Conservation (phyloP, 2,797 vertebrate species). For the Periophthalmus magnuspinnatus region DNA sequence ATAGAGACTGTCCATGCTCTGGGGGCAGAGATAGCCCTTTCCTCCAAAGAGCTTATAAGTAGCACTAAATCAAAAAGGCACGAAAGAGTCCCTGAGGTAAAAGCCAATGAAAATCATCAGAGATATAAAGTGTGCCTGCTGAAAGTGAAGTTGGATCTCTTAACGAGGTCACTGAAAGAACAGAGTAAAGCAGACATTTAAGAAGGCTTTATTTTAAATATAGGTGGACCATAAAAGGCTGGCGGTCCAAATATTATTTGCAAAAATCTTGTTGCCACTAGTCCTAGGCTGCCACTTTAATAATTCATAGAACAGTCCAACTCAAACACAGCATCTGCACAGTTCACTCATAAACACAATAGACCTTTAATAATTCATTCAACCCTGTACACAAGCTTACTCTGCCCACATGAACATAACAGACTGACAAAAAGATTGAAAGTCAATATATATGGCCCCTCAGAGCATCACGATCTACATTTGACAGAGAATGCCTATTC, state of each 20-base stretch:
- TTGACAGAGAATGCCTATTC: background rate
- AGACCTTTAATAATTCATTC: conserved; percentile 30
- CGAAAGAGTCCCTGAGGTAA: conserved; percentile 53
- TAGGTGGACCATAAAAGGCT: conserved; percentile 35
- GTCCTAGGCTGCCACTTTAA: background rate
- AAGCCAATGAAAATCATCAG: conserved; percentile 50
- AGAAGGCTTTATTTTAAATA: conserved; percentile 47
- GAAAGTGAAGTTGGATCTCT: conserved; percentile 34
- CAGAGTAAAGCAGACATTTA: conserved; percentile 39
- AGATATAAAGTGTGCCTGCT: conserved; percentile 42
- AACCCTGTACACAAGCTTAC: conserved; percentile 16
- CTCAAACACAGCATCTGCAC: conserved; percentile 7
- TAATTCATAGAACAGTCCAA: conserved; percentile 23
- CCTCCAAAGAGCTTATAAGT: conserved; percentile 62
- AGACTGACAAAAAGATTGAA: conserved; percentile 17
- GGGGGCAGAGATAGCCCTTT: conserved; percentile 51
- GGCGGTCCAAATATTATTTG: background rate
- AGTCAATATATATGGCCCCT: conserved; percentile 8
- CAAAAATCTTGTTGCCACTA: background rate
- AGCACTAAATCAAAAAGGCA: conserved; percentile 63
- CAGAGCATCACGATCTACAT: conserved; percentile 14
- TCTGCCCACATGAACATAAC: conserved; percentile 1
- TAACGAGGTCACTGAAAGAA: conserved; percentile 26
- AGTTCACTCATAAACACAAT: conserved; percentile 13
- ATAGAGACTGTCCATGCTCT: conserved; percentile 55